A percentile compares a stretch with the other conserved stretches of the same genome.
Evolutionary conservation across 2,113 vertebrate species (phyloP).

Genomic region (Thamnaconus septentrionalis): DNA sequence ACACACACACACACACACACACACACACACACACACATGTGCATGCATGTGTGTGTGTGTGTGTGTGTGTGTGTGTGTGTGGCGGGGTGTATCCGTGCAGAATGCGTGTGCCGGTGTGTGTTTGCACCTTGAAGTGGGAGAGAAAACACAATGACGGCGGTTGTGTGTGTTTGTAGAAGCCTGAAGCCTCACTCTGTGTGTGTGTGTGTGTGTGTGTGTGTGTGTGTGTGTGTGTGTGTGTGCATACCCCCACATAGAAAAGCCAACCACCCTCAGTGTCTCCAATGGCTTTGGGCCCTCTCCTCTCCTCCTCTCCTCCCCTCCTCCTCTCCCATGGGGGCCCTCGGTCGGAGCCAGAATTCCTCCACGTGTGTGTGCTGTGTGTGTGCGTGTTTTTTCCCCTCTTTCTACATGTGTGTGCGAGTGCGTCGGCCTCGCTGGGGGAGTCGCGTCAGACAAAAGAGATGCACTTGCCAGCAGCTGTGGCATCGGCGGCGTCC

Average conservation of each 20-base stretch:
- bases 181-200: neutral
- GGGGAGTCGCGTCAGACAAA: constrained; percentile 78
- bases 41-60: constrained; percentile 18
- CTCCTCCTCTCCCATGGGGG: constrained; percentile 54
- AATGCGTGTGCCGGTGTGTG: neutral
- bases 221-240: constrained; percentile 28
- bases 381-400: constrained; percentile 23
- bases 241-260: constrained; percentile 61
- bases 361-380: constrained; percentile 70
- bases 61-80: constrained; percentile 11
- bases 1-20: too few species aligned
- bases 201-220: constrained; percentile 11
- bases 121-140: constrained; percentile 37
- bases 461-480: constrained; percentile 76
- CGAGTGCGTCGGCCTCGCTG: constrained; percentile 27
- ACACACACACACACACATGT: neutral
- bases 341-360: constrained; percentile 73
- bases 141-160: constrained; percentile 9
- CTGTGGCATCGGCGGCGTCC: constrained; percentile 55
- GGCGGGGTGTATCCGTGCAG: too few species aligned
- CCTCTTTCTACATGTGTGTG: constrained; percentile 18
- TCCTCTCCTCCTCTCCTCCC: constrained; percentile 7
- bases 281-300: constrained; percentile 68
- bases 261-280: constrained; percentile 65
- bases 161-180: constrained; percentile 19